Evolutionary conservation across 1,140 invertebrate species (phyloP).

Genomic region (Orchesella cincta): DNA sequence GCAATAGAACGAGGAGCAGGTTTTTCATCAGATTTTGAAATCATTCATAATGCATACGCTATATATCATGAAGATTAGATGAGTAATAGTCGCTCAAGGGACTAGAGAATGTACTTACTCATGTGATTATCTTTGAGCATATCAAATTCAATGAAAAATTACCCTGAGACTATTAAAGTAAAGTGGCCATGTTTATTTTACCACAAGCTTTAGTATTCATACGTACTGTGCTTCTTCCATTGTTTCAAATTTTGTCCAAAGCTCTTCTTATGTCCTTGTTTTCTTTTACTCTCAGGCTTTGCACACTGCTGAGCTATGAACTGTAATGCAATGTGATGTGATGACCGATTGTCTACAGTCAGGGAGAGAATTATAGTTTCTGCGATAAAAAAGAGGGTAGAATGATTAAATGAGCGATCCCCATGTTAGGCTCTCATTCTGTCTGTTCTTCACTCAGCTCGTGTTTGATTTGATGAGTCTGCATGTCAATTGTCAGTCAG

Average conservation of each 20-base stretch:
- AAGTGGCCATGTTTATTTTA: constrained; percentile 30
- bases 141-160: constrained; percentile 33
- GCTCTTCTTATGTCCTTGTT: neutral
- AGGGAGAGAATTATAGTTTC: neutral
- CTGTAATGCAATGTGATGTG: neutral
- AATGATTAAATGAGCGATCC: neutral
- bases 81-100: constrained; percentile 25
- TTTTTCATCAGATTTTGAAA: constrained; percentile 10
- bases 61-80: constrained; percentile 2
- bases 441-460: neutral
- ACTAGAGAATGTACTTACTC: constrained; percentile 18
- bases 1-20: no score
- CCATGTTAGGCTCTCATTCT: constrained; percentile 1
- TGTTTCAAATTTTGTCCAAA: no score
- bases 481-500: constrained; percentile 24
- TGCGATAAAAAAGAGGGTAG: neutral
- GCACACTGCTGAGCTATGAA: neutral
- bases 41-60: constrained; percentile 5
- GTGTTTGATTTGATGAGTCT: constrained; percentile 24
- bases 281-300: neutral
- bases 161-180: constrained; percentile 19
- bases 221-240: neutral
- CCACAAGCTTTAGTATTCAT: neutral
- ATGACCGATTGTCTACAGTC: constrained; percentile 1
- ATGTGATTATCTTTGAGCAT: constrained; percentile 26